These are phyloP conservation scores for Mixornis gularis DNA, from an alignment of 2,113 vertebrate genomes.

Conservation along the genomic window DNA sequence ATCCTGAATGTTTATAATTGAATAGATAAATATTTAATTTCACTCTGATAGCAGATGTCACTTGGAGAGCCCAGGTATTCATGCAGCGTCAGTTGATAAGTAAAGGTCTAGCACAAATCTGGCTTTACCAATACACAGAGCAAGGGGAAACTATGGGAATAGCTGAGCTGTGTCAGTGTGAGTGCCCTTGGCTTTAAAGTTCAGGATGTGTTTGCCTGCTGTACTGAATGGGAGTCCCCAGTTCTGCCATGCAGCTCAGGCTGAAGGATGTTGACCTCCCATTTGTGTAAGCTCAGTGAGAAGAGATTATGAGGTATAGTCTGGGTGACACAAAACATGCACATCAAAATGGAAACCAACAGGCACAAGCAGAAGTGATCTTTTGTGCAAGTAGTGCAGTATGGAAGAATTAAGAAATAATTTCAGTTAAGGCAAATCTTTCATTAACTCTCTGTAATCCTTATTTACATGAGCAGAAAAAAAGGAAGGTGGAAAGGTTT, in stretches of 20 bases:
- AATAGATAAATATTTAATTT: neutral
- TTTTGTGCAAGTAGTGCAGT: neutral
- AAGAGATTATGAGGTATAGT: neutral
- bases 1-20: neutral
- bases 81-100: neutral
- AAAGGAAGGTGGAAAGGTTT: neutral
- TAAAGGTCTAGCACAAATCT: neutral
- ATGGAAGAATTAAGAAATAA: neutral
- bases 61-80: neutral
- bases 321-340: neutral
- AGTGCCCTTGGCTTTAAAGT: neutral
- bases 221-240: neutral
- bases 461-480: neutral
- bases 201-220: neutral
- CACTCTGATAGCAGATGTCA: neutral
- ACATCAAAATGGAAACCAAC: neutral
- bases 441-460: neutral
- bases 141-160: neutral
- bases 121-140: neutral
- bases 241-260: neutral
- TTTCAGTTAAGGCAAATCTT: neutral
- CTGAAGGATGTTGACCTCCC: neutral
- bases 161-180: neutral
- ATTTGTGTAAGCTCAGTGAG: neutral
- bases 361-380: neutral